Conservation (phyloP, 2,888 invertebrate species). For the Antitype chi region DNA sequence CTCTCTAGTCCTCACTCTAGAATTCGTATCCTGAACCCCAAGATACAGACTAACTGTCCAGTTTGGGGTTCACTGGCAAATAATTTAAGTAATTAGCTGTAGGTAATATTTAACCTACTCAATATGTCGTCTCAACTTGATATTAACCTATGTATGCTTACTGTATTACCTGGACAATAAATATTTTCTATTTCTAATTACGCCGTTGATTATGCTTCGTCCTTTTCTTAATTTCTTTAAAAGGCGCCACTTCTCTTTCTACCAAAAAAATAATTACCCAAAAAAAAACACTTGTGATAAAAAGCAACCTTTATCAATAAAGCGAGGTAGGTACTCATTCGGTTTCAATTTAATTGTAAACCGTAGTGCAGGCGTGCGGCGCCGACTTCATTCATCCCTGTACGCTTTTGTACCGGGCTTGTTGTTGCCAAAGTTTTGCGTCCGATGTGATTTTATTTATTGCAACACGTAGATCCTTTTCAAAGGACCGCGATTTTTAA, state of each 20-base stretch:
- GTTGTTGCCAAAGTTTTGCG: conserved; percentile 36
- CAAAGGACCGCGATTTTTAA: conserved; percentile 8
- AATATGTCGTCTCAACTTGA: too few species aligned
- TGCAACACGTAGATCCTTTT: conserved; percentile 1
- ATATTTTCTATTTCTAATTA: too few species aligned
- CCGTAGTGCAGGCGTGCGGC: conserved; percentile 38
- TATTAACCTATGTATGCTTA: too few species aligned
- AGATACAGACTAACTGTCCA: too few species aligned
- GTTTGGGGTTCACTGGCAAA: too few species aligned
- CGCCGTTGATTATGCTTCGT: too few species aligned
- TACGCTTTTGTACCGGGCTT: conserved; percentile 41
- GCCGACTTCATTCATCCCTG: conserved; percentile 52
- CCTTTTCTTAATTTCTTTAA: too few species aligned
- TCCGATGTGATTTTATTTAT: conserved; percentile 28
- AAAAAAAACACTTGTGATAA: neutral
- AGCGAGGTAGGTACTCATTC: conserved; percentile 35
- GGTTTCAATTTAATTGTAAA: conserved; percentile 66
- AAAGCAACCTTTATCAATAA: conserved; percentile 24
- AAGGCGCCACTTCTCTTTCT: neutral
- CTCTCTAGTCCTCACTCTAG: too few species aligned
- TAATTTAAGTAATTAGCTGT: too few species aligned
- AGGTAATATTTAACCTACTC: too few species aligned
- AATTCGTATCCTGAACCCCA: too few species aligned
- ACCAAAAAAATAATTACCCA: neutral
- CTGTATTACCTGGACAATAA: too few species aligned